Evolutionary conservation across 2,797 vertebrate species (phyloP).

Genomic region (Scleropages formosus): DNA sequence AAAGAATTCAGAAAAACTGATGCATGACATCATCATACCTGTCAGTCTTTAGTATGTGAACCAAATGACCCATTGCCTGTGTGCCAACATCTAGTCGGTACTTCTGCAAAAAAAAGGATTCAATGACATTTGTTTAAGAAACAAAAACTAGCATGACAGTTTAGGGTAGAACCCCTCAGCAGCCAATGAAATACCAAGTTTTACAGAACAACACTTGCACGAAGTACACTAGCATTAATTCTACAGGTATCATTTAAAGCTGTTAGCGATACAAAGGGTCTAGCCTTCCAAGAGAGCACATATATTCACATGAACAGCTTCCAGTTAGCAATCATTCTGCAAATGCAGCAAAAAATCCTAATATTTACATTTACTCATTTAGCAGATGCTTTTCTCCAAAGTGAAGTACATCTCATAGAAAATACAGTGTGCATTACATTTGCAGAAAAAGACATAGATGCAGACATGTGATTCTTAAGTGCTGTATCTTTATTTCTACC

Average conservation of each 20-base stretch:
- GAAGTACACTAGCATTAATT: no score
- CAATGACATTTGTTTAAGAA: neutral
- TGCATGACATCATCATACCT: constrained; percentile 67
- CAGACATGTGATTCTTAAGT: no score
- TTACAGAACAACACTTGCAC: neutral
- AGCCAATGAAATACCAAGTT: neutral
- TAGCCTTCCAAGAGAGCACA: no score
- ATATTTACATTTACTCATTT: no score
- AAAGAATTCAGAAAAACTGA: neutral
- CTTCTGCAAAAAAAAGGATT: constrained; percentile 69
- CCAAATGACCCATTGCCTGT: constrained; percentile 91
- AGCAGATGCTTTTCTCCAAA: no score
- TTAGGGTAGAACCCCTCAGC: neutral
- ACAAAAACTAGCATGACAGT: neutral
- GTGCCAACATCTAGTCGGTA: constrained; percentile 93
- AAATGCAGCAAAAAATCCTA: neutral
- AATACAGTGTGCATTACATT: no score
- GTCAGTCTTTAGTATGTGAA: constrained; percentile 90
- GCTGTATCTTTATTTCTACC: no score
- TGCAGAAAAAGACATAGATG: no score
- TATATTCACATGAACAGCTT: no score
- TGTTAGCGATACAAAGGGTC: no score
- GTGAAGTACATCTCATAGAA: no score
- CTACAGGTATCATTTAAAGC: neutral
- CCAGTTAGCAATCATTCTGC: neutral